Conservation (phyloP, 2,888 invertebrate genomes). For the Acleris emargana region DNA sequence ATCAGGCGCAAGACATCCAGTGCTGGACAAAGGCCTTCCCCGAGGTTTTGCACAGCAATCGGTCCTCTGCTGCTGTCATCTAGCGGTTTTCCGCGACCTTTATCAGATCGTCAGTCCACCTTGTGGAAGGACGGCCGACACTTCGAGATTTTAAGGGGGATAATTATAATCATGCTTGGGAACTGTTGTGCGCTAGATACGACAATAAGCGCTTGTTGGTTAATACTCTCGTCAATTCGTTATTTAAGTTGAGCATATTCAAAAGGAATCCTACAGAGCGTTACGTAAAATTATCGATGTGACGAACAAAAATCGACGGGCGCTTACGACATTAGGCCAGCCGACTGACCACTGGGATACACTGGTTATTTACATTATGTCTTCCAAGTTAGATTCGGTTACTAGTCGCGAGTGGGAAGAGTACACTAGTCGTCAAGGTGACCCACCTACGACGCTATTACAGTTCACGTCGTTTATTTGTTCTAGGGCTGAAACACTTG, state of each 20-base stretch:
- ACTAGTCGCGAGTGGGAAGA: slow-evolving; percentile 28
- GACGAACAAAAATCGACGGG: slow-evolving; percentile 36
- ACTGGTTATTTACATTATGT: slow-evolving; percentile 35
- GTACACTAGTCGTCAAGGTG: slow-evolving; percentile 21
- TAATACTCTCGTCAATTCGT: slow-evolving; percentile 41
- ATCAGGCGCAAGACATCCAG: too few relatives aligned
- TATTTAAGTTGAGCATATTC: slow-evolving; percentile 40
- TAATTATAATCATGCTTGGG: too few relatives aligned
- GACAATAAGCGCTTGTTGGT: slow-evolving; percentile 40
- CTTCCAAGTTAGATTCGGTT: slow-evolving; percentile 28
- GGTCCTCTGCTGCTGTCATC: too few relatives aligned
- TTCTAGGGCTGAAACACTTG: too few relatives aligned
- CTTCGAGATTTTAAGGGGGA: too few relatives aligned
- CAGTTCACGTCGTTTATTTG: too few relatives aligned
- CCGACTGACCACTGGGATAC: slow-evolving; percentile 36
- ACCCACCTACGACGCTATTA: slow-evolving; percentile 30
- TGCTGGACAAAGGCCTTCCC: too few relatives aligned
- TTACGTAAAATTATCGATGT: slow-evolving; percentile 38
- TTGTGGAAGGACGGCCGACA: too few relatives aligned
- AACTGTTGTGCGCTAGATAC: neutral
- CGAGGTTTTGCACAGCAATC: too few relatives aligned
- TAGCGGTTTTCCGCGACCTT: too few relatives aligned
- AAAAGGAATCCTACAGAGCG: slow-evolving; percentile 33
- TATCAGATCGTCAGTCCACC: too few relatives aligned
- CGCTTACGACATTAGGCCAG: slow-evolving; percentile 29